Percentiles rank a stretch among this genome's conserved stretches.
Evolutionary conservation across 2,113 vertebrate genomes (phyloP).

Genomic region (Nymphicus hollandicus): DNA sequence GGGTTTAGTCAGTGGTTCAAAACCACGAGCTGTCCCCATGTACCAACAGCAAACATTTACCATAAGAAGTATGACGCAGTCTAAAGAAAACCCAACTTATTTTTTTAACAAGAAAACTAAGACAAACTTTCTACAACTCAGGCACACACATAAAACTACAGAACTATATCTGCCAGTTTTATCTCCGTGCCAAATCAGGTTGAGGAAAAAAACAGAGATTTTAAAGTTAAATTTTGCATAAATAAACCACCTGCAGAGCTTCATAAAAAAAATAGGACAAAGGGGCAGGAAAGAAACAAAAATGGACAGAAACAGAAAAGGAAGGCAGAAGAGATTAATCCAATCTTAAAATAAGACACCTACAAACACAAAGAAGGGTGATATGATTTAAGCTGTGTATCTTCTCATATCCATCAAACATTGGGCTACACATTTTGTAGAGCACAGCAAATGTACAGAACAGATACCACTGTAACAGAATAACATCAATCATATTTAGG

Average conservation of each 20-base stretch:
- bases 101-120: slow-evolving; percentile 58
- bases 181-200: slow-evolving; percentile 68
- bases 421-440: background rate
- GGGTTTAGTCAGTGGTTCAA: slow-evolving; percentile 66
- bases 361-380: background rate
- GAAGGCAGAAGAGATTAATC: background rate
- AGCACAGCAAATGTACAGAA: background rate
- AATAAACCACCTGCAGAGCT: background rate
- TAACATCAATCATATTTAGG: background rate
- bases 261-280: background rate
- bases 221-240: slow-evolving; percentile 69
- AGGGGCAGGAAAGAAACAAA: background rate
- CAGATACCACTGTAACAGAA: background rate
- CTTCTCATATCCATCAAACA: background rate
- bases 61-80: slow-evolving; percentile 70
- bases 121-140: slow-evolving; percentile 76
- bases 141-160: slow-evolving; percentile 55
- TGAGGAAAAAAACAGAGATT: slow-evolving; percentile 70
- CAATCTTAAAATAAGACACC: background rate
- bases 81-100: slow-evolving; percentile 70
- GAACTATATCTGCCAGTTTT: slow-evolving; percentile 79
- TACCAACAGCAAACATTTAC: slow-evolving; percentile 71
- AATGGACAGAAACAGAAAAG: background rate
- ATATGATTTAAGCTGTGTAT: background rate
- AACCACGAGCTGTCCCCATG: slow-evolving; percentile 62